These are phyloP conservation scores for Amblyopsis rosae DNA, from an alignment of 2,113 vertebrate species.

Conservation along the genomic window DNA sequence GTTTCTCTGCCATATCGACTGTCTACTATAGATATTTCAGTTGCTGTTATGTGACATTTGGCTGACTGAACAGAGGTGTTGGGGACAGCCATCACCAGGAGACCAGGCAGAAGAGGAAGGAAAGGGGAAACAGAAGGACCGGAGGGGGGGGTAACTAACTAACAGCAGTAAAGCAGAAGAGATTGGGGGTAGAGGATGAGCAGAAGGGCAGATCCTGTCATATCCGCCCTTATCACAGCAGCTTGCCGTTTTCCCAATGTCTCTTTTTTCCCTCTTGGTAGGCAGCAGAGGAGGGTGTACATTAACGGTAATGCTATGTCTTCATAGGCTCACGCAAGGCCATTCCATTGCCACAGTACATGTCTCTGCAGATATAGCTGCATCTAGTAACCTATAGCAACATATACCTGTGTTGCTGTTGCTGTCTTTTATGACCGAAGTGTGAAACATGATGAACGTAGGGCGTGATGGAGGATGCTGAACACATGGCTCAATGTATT, in stretches of 20 bases:
- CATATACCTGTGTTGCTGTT: constrained; percentile 13
- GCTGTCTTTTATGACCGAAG: constrained; percentile 15
- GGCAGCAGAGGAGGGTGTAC: constrained; percentile 55
- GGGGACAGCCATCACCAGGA: constrained; percentile 65
- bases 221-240: constrained; percentile 69
- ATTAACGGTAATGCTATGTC: constrained; percentile 66
- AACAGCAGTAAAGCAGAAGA: constrained; percentile 42
- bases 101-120: constrained; percentile 37
- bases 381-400: constrained; percentile 19
- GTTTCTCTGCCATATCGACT: constrained; percentile 66
- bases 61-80: constrained; percentile 73
- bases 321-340: constrained; percentile 47
- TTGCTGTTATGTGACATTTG: constrained; percentile 78
- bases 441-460: constrained; percentile 14
- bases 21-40: constrained; percentile 77
- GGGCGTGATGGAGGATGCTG: constrained; percentile 3
- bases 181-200: constrained; percentile 21
- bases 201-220: constrained; percentile 59
- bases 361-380: constrained; percentile 33
- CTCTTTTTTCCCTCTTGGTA: constrained; percentile 52
- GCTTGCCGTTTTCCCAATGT: constrained; percentile 64
- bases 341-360: constrained; percentile 13
- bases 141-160: constrained; percentile 28
- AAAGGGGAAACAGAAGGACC: constrained; percentile 28
- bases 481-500: constrained; percentile 27